These are phyloP conservation scores for Chloebia gouldiae DNA, from an alignment of 2,113 vertebrate genomes.

Conservation along the genomic window DNA sequence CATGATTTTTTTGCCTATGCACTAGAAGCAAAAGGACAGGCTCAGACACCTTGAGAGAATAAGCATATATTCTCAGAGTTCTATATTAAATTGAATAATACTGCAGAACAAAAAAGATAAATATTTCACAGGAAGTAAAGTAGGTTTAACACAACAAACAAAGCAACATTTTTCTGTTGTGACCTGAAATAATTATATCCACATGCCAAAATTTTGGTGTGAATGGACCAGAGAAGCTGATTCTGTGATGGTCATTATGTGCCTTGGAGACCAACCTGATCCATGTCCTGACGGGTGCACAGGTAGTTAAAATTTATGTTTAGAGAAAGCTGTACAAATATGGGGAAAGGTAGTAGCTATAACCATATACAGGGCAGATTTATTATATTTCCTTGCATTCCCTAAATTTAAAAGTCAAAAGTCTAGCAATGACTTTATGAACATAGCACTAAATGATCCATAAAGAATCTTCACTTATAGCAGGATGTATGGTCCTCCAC, in stretches of 20 bases:
- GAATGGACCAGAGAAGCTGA: background rate
- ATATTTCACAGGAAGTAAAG: background rate
- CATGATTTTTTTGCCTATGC: background rate
- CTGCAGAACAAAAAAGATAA: background rate
- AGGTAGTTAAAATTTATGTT: background rate
- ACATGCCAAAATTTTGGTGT: background rate
- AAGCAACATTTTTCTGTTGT: background rate
- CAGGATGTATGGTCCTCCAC: background rate
- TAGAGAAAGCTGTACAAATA: background rate
- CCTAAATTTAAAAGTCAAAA: background rate
- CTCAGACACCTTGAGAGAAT: background rate
- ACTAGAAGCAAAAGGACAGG: background rate
- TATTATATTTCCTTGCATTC: background rate
- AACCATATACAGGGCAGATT: background rate
- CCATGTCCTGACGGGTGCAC: background rate
- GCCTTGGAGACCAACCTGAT: background rate
- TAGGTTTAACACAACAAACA: background rate
- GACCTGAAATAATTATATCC: background rate
- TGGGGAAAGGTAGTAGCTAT: background rate
- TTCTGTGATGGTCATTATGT: background rate
- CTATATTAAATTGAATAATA: background rate
- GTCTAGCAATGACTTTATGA: background rate
- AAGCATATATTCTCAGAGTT: background rate
- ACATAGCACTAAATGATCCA: background rate
- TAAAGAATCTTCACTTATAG: background rate